Conservation (phyloP, 2,113 vertebrate genomes). For the Plotosus lineatus region DNA sequence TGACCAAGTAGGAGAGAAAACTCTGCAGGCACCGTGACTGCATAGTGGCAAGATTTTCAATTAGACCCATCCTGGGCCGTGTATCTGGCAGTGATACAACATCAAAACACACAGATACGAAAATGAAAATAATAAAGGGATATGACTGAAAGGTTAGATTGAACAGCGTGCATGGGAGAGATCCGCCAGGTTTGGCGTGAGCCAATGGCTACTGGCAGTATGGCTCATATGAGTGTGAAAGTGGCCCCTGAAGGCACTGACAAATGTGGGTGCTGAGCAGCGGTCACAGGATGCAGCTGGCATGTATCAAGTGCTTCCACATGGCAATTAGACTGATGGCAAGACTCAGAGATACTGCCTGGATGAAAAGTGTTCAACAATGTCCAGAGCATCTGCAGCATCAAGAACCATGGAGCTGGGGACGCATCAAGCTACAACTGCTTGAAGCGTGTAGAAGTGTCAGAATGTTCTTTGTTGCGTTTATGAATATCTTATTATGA, state of each 20-base stretch:
- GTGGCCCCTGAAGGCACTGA: constrained; percentile 61
- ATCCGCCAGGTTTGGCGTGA: constrained; percentile 15
- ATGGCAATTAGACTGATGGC: constrained; percentile 66
- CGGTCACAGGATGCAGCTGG: constrained; percentile 75
- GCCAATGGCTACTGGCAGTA: constrained; percentile 56
- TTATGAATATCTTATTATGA: not conserved
- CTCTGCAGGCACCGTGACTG: constrained; percentile 57
- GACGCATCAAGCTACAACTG: not conserved
- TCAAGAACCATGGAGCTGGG: constrained; percentile 1
- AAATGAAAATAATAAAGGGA: not conserved
- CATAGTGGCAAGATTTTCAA: constrained; percentile 54
- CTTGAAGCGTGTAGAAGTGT: not conserved
- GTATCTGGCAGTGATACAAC: constrained; percentile 63
- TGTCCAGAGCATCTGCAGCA: constrained; percentile 53
- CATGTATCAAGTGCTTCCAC: constrained; percentile 68
- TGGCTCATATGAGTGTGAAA: constrained; percentile 60
- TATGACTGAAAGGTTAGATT: not conserved
- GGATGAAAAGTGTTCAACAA: constrained; percentile 45
- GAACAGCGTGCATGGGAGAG: constrained; percentile 14
- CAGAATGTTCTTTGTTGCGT: not conserved
- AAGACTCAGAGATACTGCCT: constrained; percentile 45
- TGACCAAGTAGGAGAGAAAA: constrained; percentile 52
- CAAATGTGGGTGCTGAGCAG: constrained; percentile 66
- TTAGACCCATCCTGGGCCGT: constrained; percentile 42
- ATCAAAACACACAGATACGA: constrained; percentile 19